Evolutionary conservation across 2,113 vertebrate genomes (phyloP).

Genomic region (Microtus richardsoni): DNA sequence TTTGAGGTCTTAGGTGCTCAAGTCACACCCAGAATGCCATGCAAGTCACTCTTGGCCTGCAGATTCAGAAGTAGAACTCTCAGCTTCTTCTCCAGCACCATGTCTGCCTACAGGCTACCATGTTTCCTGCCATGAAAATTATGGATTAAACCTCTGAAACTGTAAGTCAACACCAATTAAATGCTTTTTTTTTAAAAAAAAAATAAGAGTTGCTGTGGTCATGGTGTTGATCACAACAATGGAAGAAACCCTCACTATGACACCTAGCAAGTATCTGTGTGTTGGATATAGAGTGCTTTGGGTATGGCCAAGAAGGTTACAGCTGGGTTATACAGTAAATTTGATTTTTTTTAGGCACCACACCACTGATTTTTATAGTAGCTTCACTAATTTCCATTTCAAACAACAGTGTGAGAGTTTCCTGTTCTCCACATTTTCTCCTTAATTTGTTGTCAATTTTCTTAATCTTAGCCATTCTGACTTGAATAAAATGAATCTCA

Average conservation of each 20-base stretch:
- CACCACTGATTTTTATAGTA: neutral
- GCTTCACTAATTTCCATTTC: neutral
- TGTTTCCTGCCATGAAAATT: neutral
- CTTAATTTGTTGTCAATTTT: neutral
- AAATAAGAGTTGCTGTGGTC: neutral
- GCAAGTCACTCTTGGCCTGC: neutral
- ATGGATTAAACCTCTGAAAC: neutral
- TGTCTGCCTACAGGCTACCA: neutral
- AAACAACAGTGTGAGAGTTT: neutral
- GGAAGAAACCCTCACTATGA: neutral
- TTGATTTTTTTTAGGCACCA: neutral
- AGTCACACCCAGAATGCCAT: neutral
- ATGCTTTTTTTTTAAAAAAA: neutral
- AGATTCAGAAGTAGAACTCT: neutral
- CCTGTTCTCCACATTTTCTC: neutral
- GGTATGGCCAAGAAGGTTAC: neutral
- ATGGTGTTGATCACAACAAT: neutral
- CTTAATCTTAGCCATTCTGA: neutral
- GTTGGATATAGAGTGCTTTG: neutral
- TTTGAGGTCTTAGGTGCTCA: neutral
- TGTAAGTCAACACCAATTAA: neutral
- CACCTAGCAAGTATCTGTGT: neutral
- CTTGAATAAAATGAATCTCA: neutral
- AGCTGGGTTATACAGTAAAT: neutral
- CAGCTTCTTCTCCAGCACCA: neutral